These are phyloP conservation scores for Drosophila micromelanica DNA, from an alignment of 1,140 invertebrate species.

Conservation along the genomic window DNA sequence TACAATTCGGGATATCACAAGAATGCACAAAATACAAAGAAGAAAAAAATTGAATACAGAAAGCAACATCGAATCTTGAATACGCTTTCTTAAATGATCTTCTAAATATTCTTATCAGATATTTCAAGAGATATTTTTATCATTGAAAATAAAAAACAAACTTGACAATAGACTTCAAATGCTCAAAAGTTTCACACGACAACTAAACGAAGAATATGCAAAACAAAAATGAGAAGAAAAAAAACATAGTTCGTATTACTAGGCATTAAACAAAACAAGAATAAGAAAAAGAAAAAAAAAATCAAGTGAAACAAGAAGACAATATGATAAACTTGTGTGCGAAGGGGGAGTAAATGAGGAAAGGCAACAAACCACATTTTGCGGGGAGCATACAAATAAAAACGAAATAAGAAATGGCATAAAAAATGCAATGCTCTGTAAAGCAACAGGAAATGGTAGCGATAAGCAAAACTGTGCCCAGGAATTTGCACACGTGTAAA, in stretches of 20 bases:
- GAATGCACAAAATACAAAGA: slow-evolving; percentile 36
- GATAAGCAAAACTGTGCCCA: slow-evolving; percentile 26
- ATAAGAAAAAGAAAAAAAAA: neutral
- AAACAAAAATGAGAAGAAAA: neutral
- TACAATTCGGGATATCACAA: slow-evolving; percentile 38
- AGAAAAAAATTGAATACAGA: neutral
- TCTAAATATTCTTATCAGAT: too few species aligned
- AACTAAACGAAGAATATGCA: slow-evolving; percentile 16
- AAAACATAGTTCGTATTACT: slow-evolving; percentile 4
- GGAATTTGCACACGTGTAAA: slow-evolving; percentile 36
- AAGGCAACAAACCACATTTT: slow-evolving; percentile 39
- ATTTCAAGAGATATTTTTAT: too few species aligned
- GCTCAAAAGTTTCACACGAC: neutral
- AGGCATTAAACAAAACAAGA: slow-evolving; percentile 21
- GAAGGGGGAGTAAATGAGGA: slow-evolving; percentile 18
- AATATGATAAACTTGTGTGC: slow-evolving; percentile 65
- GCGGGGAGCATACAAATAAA: slow-evolving; percentile 71
- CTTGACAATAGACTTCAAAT: too few species aligned
- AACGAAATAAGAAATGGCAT: slow-evolving; percentile 59
- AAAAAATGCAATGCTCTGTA: slow-evolving; percentile 74
- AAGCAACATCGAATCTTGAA: slow-evolving; percentile 14
- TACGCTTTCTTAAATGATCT: slow-evolving; percentile 14
- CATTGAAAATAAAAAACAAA: too few species aligned
- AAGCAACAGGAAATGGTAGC: slow-evolving; percentile 58
- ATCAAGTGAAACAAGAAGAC: slow-evolving; percentile 35